Conservation (phyloP, 2,113 vertebrate genomes). For the Ornithorhynchus anatinus region DNA sequence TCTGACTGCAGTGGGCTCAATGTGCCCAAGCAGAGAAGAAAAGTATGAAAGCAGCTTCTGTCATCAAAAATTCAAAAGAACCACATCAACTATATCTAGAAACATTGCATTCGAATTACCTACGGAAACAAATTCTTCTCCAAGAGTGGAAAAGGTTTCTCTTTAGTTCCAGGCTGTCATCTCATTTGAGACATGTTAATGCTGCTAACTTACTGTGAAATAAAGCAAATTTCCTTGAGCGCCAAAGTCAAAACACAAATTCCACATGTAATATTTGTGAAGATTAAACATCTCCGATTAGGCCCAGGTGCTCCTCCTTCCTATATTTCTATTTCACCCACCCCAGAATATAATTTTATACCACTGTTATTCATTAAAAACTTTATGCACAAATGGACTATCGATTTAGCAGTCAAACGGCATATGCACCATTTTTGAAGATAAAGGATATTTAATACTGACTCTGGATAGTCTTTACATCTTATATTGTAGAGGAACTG, state of each 20-base stretch:
- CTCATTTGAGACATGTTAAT: not conserved
- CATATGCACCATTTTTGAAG: slow-evolving; percentile 49
- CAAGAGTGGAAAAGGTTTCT: not conserved
- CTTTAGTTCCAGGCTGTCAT: not conserved
- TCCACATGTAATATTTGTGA: slow-evolving; percentile 23
- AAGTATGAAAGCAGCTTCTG: not conserved
- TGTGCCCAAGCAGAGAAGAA: no score
- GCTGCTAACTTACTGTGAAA: no score
- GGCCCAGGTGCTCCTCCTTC: slow-evolving; percentile 46
- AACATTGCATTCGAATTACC: not conserved
- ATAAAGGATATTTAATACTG: slow-evolving; percentile 56
- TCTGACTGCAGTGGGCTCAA: not conserved
- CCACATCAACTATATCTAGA: not conserved
- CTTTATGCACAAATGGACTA: slow-evolving; percentile 39
- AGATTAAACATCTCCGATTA: slow-evolving; percentile 25
- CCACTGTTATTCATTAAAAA: slow-evolving; percentile 38
- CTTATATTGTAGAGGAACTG: slow-evolving; percentile 32
- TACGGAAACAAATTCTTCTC: not conserved
- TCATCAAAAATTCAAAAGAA: not conserved
- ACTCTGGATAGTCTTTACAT: slow-evolving; percentile 54
- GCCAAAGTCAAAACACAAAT: slow-evolving; percentile 6
- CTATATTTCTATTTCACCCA: slow-evolving; percentile 34
- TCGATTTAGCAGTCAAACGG: slow-evolving; percentile 37
- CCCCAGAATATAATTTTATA: slow-evolving; percentile 23
- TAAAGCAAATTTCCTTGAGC: slow-evolving; percentile 21